phyloP scores from a whole-genome alignment of 2,113 vertebrate genomes.

The Pongo abelii region DNA sequence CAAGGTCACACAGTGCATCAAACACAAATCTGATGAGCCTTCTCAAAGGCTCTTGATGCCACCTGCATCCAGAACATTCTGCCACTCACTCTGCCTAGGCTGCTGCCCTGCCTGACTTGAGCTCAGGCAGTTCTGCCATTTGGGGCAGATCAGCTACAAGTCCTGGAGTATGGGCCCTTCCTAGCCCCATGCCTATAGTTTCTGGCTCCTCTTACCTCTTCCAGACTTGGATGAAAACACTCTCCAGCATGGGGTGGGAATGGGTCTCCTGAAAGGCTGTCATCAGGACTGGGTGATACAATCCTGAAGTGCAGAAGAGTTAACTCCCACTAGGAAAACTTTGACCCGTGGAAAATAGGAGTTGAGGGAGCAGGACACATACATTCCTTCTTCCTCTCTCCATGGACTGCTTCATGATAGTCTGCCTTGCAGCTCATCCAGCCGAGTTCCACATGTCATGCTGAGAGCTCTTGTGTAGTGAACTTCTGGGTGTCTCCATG shows the following conservation, averaged over 20 bases:
- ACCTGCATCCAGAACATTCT: neutral
- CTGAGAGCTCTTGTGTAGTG: neutral
- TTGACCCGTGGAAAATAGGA: neutral
- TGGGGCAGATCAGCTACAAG: neutral
- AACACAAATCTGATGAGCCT: neutral
- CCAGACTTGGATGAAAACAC: neutral
- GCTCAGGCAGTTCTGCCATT: neutral
- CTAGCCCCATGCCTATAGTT: neutral
- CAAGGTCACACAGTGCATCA: neutral
- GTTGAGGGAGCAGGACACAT: neutral
- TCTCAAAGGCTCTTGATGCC: neutral
- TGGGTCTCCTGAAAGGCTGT: neutral
- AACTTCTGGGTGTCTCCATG: neutral
- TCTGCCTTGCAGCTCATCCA: neutral
- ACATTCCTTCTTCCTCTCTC: neutral
- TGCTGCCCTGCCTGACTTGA: neutral
- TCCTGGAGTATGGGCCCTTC: neutral
- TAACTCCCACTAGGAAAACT: neutral
- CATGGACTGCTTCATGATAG: neutral
- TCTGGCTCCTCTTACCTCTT: neutral
- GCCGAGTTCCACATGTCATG: neutral
- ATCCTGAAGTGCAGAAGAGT: neutral
- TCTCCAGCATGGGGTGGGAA: neutral
- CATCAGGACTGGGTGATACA: neutral
- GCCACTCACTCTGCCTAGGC: too few species aligned